Evolutionary conservation across 2,797 vertebrate species (phyloP).

Genomic region (Xerus rutilus): DNA sequence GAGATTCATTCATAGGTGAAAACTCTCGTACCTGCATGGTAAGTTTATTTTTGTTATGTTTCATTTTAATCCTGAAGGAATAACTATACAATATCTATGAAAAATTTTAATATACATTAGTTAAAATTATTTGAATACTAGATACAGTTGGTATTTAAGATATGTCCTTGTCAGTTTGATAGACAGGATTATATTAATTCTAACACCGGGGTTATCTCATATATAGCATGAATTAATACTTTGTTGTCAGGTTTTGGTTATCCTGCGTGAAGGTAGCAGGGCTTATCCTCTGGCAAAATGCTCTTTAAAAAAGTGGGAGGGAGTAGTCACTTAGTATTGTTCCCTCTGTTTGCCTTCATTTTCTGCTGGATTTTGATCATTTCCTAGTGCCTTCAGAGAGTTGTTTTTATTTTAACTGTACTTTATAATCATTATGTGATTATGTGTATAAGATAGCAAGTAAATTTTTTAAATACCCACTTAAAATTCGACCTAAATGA

Average conservation of each 20-base stretch:
- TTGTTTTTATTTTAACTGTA: constrained; percentile 44
- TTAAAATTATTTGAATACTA: constrained; percentile 48
- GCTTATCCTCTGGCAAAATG: background rate
- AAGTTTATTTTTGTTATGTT: constrained; percentile 80
- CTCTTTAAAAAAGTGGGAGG: background rate
- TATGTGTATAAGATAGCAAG: background rate
- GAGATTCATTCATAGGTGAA: constrained; percentile 99
- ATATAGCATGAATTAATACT: constrained; percentile 15
- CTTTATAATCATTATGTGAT: constrained; percentile 41
- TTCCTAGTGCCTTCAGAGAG: constrained; percentile 44
- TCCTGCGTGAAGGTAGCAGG: background rate
- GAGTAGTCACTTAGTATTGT: background rate
- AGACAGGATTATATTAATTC: constrained; percentile 37
- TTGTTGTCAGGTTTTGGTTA: constrained; percentile 35
- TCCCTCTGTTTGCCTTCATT: background rate
- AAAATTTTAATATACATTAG: background rate
- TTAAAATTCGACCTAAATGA: constrained; percentile 32
- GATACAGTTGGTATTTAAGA: background rate
- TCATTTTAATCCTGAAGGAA: constrained; percentile 50
- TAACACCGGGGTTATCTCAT: constrained; percentile 29
- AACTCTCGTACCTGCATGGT: constrained; percentile 99
- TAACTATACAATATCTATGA: background rate
- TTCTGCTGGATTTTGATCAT: constrained; percentile 46
- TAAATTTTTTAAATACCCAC: constrained; percentile 52
- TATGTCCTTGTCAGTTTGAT: background rate